Evolutionary conservation across 1,140 invertebrate species (phyloP).

Genomic region (Philopotamus ludificatus): DNA sequence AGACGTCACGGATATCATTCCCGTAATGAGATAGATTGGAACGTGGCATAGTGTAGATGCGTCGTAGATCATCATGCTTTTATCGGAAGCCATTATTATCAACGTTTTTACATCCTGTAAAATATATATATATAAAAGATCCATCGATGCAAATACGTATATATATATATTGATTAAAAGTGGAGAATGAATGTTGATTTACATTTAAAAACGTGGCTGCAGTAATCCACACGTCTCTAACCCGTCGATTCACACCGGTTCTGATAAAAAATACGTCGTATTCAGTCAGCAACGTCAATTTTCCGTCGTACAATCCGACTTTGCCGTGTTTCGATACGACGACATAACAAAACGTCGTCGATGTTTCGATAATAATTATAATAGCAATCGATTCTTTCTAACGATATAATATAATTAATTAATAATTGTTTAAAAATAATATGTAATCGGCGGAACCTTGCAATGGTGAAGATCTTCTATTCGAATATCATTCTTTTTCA

Average conservation of each 20-base stretch:
- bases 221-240: constrained; percentile 52
- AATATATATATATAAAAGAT: constrained; percentile 38
- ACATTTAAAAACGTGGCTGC: constrained; percentile 45
- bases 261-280: constrained; percentile 50
- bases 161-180: too few species aligned
- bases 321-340: constrained; percentile 52
- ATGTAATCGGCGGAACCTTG: constrained; percentile 22
- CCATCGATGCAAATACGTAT: too few species aligned
- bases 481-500: constrained; percentile 26
- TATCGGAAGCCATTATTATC: constrained; percentile 50
- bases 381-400: constrained; percentile 52
- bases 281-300: constrained; percentile 47
- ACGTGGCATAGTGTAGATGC: constrained; percentile 51
- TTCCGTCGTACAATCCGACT: constrained; percentile 52
- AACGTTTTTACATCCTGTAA: constrained; percentile 49
- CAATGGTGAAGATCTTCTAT: constrained; percentile 35
- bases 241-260: constrained; percentile 46
- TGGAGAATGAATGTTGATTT: too few species aligned
- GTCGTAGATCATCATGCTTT: constrained; percentile 53
- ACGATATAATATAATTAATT: constrained; percentile 31
- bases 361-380: constrained; percentile 51
- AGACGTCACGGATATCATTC: constrained; percentile 45
- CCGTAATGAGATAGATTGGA: constrained; percentile 50
- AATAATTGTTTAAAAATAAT: background rate
- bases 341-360: constrained; percentile 52